Percentiles rank a stretch among this genome's conserved stretches.
Conservation (phyloP, 2,888 invertebrate species). For the Strigamia maritima region DNA sequence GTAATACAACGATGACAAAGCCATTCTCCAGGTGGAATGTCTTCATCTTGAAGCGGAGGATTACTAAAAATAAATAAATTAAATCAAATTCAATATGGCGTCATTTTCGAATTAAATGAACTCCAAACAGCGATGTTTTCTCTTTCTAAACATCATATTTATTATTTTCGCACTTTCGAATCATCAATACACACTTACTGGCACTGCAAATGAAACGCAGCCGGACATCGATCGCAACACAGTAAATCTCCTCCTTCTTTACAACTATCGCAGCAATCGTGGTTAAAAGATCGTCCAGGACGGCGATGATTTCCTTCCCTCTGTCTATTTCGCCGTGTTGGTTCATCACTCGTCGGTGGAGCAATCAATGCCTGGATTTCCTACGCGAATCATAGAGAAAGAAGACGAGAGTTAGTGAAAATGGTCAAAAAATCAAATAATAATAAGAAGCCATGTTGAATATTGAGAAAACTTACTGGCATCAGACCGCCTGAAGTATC, state of each 20-base stretch:
- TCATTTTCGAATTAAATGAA: not conserved
- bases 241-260: slow-evolving; percentile 91
- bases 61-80: slow-evolving; percentile 61
- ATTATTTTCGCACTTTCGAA: slow-evolving; percentile 7
- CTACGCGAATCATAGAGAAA: slow-evolving; percentile 55
- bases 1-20: slow-evolving; percentile 73
- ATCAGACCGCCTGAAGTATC: slow-evolving; percentile 77
- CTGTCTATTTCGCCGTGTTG: slow-evolving; percentile 31
- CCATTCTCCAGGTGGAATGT: slow-evolving; percentile 89
- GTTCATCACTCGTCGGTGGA: slow-evolving; percentile 75
- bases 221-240: slow-evolving; percentile 93
- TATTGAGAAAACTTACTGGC: slow-evolving; percentile 66
- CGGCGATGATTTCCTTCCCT: slow-evolving; percentile 45
- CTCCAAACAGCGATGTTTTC: not conserved
- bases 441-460: slow-evolving; percentile 24
- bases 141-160: not conserved
- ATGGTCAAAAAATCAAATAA: slow-evolving; percentile 47
- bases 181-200: slow-evolving; percentile 63
- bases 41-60: slow-evolving; percentile 84
- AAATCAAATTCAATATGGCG: not conserved
- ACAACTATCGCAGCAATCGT: slow-evolving; percentile 90
- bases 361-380: slow-evolving; percentile 84
- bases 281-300: slow-evolving; percentile 61
- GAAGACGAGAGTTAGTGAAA: not conserved
- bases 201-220: slow-evolving; percentile 92